These are phyloP conservation scores for Silvanus unidentatus DNA, from an alignment of 2,888 invertebrate species.

Conservation along the genomic window DNA sequence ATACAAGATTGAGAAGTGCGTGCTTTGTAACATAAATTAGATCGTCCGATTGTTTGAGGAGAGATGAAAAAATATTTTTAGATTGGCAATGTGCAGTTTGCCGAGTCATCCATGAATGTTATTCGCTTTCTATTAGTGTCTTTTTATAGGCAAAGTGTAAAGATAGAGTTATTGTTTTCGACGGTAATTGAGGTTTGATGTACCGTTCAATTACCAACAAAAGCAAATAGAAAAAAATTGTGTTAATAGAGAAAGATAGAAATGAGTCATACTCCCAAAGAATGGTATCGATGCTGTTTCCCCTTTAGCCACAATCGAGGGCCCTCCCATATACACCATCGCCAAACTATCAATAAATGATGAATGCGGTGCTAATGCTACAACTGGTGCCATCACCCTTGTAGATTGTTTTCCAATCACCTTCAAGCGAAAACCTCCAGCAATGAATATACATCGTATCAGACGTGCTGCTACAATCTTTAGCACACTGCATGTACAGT, in stretches of 20 bases:
- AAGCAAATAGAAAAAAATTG: no score
- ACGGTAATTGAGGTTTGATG: no score
- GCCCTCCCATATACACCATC: slow-evolving; percentile 75
- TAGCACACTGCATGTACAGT: slow-evolving; percentile 39
- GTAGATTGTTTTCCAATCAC: slow-evolving; percentile 62
- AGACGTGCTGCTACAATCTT: slow-evolving; percentile 61
- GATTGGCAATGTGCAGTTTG: no score
- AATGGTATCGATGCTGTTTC: slow-evolving; percentile 77
- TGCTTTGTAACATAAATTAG: no score
- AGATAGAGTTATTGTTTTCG: no score
- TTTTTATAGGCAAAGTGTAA: no score
- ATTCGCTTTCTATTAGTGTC: no score
- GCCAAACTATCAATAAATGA: slow-evolving; percentile 85
- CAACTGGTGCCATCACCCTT: slow-evolving; percentile 68
- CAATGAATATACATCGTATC: slow-evolving; percentile 70
- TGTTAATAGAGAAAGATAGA: not conserved
- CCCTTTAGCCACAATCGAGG: slow-evolving; percentile 84
- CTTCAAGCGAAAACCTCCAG: slow-evolving; percentile 77
- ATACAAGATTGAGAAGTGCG: no score
- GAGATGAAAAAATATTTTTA: no score
- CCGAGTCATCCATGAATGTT: no score
- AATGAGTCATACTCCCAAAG: slow-evolving; percentile 70
- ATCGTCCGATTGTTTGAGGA: no score
- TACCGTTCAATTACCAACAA: no score
- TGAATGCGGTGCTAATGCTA: slow-evolving; percentile 86